Base-by-base conservation (phyloP, 2,888 invertebrate genomes). In the Pterostichus niger region DNA sequence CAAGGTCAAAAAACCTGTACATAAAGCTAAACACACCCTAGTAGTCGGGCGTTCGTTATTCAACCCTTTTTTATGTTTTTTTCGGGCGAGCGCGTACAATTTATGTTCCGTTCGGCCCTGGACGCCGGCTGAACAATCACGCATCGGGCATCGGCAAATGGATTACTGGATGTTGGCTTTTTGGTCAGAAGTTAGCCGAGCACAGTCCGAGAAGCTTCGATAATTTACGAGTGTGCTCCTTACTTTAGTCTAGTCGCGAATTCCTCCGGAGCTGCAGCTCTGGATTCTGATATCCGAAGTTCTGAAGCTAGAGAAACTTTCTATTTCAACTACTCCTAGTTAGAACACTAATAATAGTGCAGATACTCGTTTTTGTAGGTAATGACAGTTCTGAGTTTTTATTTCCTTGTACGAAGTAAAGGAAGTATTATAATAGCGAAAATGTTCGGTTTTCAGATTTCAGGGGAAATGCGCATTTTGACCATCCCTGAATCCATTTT, bases 101-200 rank as follows among this genome's bases (percentile, higher is more conserved):
- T 86, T 85, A 84, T 84, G 83, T 83, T 83, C 83, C 82, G 85
- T 84, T 84, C 84, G 85, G 84, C 85, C 85, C 85, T 84, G 85
- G 84, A 85, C 52, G 49, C 84, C 84, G 85, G 84, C 84, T 52
- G 49, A 84, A 84, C 84, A 84, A 85, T 86, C 85, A 85, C 84
- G 84, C 84, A 83, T 84, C 84, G 85, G 85, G 84, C 84, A 83
- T 84, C 84, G 85, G 85, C 86, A 86, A 86, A 86, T 86, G 85
- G 86, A 86, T 86, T 86, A 86, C 85, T 84, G 85, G 86, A 84
- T 86, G 85, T 85, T 86, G 86, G 85, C 86, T 85, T 85, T 85
- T 85, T 85, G 84, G 85, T 54, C 84, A 82, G 61, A 61, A 78
- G 78, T 78, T 77, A 77, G 76, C 71, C 13, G 13, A 64, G 64